Conservation (phyloP, 2,113 vertebrate species). For the Phodopus roborovskii region DNA sequence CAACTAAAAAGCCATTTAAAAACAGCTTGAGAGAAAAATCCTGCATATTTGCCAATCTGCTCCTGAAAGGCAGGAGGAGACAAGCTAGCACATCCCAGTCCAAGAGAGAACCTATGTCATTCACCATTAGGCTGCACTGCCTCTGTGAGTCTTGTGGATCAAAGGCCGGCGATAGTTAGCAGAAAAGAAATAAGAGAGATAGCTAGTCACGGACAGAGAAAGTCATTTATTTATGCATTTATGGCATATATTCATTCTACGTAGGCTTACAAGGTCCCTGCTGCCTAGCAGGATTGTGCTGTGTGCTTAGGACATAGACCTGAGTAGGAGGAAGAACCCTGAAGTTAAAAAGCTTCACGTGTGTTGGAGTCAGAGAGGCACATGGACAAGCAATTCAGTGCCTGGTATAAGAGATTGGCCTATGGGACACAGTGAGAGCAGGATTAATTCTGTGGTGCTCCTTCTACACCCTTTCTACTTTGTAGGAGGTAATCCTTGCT, state of each 20-base stretch:
- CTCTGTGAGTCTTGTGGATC: background rate
- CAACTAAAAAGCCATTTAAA: conserved; percentile 22
- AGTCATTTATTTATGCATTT: background rate
- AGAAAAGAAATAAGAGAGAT: background rate
- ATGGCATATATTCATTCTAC: background rate
- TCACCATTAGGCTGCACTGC: too few species aligned
- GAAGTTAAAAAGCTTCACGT: background rate
- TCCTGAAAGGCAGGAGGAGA: background rate
- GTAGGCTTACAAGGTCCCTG: background rate
- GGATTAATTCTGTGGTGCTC: background rate
- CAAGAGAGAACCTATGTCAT: background rate
- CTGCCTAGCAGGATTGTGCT: background rate
- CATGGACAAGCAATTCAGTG: background rate
- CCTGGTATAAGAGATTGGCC: background rate
- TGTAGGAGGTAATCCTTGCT: background rate
- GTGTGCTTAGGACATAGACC: background rate
- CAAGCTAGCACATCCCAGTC: background rate
- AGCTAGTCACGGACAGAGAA: background rate
- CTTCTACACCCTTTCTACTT: conserved; percentile 15
- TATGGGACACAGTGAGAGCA: background rate
- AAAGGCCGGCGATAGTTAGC: background rate
- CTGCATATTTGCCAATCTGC: background rate
- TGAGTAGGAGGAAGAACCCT: background rate
- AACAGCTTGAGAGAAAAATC: background rate
- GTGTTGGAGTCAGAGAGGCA: background rate